Percentiles rank a stretch among this genome's conserved stretches.
phyloP scores from a whole-genome alignment of 2,888 invertebrate species.

The Sarcophaga rosellei region DNA sequence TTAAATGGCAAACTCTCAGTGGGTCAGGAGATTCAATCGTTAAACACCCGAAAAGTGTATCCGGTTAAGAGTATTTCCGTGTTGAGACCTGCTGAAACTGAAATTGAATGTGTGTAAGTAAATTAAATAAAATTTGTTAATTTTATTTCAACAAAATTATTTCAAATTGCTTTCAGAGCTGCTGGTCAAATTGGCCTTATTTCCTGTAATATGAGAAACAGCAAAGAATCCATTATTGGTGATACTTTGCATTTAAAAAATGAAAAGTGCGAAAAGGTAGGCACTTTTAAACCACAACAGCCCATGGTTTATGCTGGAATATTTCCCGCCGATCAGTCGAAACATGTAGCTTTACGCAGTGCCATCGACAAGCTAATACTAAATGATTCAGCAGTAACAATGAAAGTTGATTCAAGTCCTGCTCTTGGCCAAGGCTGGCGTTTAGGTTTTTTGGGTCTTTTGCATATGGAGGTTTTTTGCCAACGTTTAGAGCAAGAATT shows the following conservation, averaged over 20 bases:
- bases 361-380: slow-evolving; percentile 96
- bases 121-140: background rate
- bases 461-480: slow-evolving; percentile 94
- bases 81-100: slow-evolving; percentile 88
- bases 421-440: slow-evolving; percentile 95
- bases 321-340: slow-evolving; percentile 95
- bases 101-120: slow-evolving; percentile 85
- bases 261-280: slow-evolving; percentile 81
- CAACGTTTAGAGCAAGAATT: slow-evolving; percentile 93
- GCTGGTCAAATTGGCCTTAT: slow-evolving; percentile 98
- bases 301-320: slow-evolving; percentile 93
- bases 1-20: slow-evolving; percentile 88
- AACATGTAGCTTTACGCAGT: slow-evolving; percentile 87
- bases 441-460: slow-evolving; percentile 91
- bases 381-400: slow-evolving; percentile 96
- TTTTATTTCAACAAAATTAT: background rate
- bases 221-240: slow-evolving; percentile 88
- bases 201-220: slow-evolving; percentile 89
- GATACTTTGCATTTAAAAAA: slow-evolving; percentile 87
- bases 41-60: slow-evolving; percentile 88
- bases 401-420: slow-evolving; percentile 90
- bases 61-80: slow-evolving; percentile 90
- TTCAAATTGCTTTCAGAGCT: slow-evolving; percentile 79
- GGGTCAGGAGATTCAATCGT: slow-evolving; percentile 89
- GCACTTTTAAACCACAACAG: slow-evolving; percentile 86